phyloP scores from a whole-genome alignment of 2,888 invertebrate species.

The Steromphala cineraria region DNA sequence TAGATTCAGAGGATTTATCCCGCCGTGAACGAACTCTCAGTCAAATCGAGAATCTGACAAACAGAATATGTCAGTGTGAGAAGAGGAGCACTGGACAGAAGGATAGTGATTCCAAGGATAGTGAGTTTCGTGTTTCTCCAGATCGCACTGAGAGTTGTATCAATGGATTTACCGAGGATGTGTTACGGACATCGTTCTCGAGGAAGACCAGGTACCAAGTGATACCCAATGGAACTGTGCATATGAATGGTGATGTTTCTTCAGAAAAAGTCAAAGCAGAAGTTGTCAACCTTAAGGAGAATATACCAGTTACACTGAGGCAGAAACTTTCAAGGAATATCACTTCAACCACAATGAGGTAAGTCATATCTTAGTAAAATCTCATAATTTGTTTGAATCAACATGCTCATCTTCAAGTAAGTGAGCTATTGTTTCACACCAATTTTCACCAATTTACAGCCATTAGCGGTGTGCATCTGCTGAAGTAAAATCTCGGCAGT shows the following conservation, averaged over 20 bases:
- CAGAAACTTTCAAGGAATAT: too few relatives aligned
- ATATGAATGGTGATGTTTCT: neutral
- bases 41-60: constrained; percentile 33
- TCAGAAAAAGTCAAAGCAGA: neutral
- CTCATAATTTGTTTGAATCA: too few relatives aligned
- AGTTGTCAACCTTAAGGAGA: too few relatives aligned
- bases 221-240: neutral
- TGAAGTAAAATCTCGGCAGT: too few relatives aligned
- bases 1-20: constrained; percentile 22
- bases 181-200: neutral
- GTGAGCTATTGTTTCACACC: too few relatives aligned
- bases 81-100: neutral
- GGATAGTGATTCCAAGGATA: neutral
- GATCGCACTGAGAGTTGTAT: neutral
- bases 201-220: neutral
- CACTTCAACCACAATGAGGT: too few relatives aligned
- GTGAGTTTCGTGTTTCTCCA: neutral
- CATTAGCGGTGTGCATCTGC: too few relatives aligned
- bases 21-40: constrained; percentile 30
- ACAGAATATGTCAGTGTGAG: constrained; percentile 39
- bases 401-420: too few relatives aligned
- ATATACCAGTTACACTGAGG: too few relatives aligned
- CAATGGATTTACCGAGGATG: constrained; percentile 14
- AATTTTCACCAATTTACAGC: too few relatives aligned
- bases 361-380: too few relatives aligned